Evolutionary conservation across 2,888 invertebrate species (phyloP), one percentile per base, ranked within the genome.

Genomic region (Noctuana brunneofusca): DNA sequence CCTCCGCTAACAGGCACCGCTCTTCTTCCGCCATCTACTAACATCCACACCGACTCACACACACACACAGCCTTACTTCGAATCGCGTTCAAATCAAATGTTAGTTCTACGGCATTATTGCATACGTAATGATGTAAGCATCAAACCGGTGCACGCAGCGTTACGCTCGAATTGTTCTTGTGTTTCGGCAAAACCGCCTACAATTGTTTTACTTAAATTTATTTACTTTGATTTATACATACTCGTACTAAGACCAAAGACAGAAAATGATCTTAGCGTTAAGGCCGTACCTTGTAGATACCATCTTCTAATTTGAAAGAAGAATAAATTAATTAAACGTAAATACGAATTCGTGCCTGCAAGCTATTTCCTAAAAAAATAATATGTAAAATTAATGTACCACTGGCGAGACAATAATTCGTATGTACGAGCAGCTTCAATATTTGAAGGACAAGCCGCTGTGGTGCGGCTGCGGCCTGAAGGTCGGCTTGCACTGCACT

Each of bases 1-100:
- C n/a, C n/a, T n/a, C n/a, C n/a, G n/a, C n/a, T n/a, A 59, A 59
- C 59, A 53, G 52, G 53, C 59, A 53, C 53, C 43, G 59, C 59
- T 59, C 53, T 53, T 59, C 59, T 53, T 59, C 59, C 59, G 59
- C 59, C 52, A 32, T 32, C 30, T 53, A 46, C 46, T 59, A 53
- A 59, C 59, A 53, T 12, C 53, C 53, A 52, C 41, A 50, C 49
- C 24, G 16, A 20, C 49, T 14, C 32, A 32, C 56, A 8, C 50
- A 41, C 2, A 50, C 41, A 49, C 6, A 27, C 30, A 20, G 1
- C 16, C 22, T 18, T 18, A 41, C 58, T 38, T 38, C 8, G 35
- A 14, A 58, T 41, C 41, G 27, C 18, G 50, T 52, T 27, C 18
- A 52, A 41, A 52, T 35, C 16, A 52, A 41, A 30, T 24, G 27